These are phyloP conservation scores for Phymastichus coffea DNA, from an alignment of 1,140 invertebrate genomes.

Conservation along the genomic window DNA sequence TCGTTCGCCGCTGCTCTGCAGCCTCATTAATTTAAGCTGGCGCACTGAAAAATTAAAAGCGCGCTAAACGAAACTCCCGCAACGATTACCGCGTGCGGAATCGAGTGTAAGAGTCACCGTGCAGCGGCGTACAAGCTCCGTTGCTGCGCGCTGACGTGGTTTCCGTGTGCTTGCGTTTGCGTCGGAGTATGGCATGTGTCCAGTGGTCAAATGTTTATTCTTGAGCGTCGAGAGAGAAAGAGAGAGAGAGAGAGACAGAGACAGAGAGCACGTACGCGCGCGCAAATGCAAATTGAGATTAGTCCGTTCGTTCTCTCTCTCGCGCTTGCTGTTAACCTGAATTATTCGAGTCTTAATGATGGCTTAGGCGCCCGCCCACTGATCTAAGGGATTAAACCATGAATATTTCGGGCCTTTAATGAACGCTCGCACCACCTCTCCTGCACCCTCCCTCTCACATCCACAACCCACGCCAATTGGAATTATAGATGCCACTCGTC, in stretches of 20 bases:
- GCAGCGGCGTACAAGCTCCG: not conserved
- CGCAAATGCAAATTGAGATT: slow-evolving; percentile 56
- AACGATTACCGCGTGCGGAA: not conserved
- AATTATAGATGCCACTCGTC: slow-evolving; percentile 35
- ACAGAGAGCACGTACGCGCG: slow-evolving; percentile 5
- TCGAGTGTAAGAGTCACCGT: not conserved
- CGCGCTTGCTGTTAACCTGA: slow-evolving; percentile 57
- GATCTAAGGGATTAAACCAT: slow-evolving; percentile 56
- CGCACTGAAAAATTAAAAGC: not conserved
- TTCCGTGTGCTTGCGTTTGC: no score
- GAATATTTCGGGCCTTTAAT: slow-evolving; percentile 54
- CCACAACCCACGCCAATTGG: no score
- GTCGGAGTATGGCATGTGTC: slow-evolving; percentile 21
- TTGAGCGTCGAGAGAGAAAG: slow-evolving; percentile 25
- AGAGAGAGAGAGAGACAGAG: slow-evolving; percentile 31
- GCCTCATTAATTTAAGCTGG: not conserved
- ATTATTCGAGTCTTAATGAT: slow-evolving; percentile 60
- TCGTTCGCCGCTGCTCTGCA: not conserved
- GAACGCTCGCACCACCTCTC: no score
- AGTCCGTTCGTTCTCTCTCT: no score
- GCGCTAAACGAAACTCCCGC: not conserved
- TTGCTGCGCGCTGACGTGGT: not conserved
- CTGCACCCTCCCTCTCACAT: no score
- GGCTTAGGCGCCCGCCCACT: slow-evolving; percentile 53
- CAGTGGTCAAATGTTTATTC: slow-evolving; percentile 41